Evolutionary conservation across 2,888 invertebrate genomes (phyloP), one percentile per base, ranked within the genome.

Genomic region (Calameuta pallipes): DNA sequence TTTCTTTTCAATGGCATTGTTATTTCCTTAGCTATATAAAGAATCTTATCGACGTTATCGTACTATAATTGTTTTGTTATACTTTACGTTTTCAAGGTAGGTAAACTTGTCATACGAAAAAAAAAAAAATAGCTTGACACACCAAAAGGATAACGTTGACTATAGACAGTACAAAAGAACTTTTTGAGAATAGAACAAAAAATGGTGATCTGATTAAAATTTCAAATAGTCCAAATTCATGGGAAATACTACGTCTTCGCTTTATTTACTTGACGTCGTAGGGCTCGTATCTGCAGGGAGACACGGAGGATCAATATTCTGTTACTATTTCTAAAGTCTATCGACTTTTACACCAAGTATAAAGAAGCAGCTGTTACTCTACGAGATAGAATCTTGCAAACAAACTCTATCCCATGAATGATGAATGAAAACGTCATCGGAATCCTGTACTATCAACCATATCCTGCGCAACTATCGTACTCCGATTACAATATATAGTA

Each of bases 301-400:
- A 71, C 31, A 71, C 33, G 13, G 31, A 31, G 73, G 82, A 87
- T 88, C 87, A 81, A 88, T 88, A 87, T 81, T 80, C 80, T 80
- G 78, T 83, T 83, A 85, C 87, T 85, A 87, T 87, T 86, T 87
- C 81, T 79, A 82, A 78, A 77, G 78, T 33, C 71, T 9, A 71
- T 71, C 71, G 71, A 71, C 71, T 34, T 31, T 34, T 11, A 11
- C 2, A 71, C 31, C 13, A 71, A 33, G 13, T 33, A 33, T 9
- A 3, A 71, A 33, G 31, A 4, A 31, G 23, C 71, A 34, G 33
- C 33, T 71, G 33, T 30, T 4, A 71, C 15, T 31, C 12, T 0
- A 12, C 2, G 56, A 23, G 23, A 56, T 56, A 23, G 1, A 56
- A 56, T 23, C 56, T 56, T 56, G 9, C 2, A 56, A 6, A 23